Conservation (phyloP, 2,888 invertebrate genomes). For the Cecidostiba fungosa region DNA sequence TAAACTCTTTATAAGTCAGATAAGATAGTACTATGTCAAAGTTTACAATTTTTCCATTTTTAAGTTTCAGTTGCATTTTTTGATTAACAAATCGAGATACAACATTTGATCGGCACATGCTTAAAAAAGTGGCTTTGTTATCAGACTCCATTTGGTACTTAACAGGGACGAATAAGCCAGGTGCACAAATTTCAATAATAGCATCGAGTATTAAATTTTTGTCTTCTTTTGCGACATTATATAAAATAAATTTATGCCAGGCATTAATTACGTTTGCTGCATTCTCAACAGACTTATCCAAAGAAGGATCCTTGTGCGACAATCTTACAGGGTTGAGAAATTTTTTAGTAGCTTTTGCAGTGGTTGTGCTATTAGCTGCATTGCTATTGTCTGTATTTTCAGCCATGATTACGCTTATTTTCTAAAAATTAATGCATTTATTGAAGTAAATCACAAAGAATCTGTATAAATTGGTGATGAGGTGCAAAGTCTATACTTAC, state of each 20-base stretch:
- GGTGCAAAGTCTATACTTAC: background rate
- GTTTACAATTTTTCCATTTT: slow-evolving; percentile 67
- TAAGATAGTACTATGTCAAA: slow-evolving; percentile 76
- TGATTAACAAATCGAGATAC: slow-evolving; percentile 72
- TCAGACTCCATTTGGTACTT: slow-evolving; percentile 71
- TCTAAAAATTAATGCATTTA: slow-evolving; percentile 34
- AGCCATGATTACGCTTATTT: slow-evolving; percentile 26
- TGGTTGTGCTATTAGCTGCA: background rate
- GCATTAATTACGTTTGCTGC: slow-evolving; percentile 74
- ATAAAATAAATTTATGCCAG: slow-evolving; percentile 78
- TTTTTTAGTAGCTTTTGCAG: slow-evolving; percentile 9
- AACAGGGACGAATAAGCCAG: slow-evolving; percentile 73
- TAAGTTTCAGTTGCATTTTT: slow-evolving; percentile 68
- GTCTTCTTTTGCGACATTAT: slow-evolving; percentile 67
- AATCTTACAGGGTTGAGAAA: slow-evolving; percentile 73
- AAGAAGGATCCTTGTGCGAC: slow-evolving; percentile 71
- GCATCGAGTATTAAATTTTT: slow-evolving; percentile 70
- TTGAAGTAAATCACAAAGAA: background rate
- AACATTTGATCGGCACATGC: slow-evolving; percentile 69
- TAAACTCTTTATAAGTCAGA: slow-evolving; percentile 69
- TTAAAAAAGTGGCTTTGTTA: slow-evolving; percentile 73
- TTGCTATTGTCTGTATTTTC: background rate
- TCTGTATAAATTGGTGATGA: background rate
- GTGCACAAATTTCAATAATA: slow-evolving; percentile 69
- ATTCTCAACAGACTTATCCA: slow-evolving; percentile 68